phyloP scores from a whole-genome alignment of 2,888 invertebrate species.

The Andrena haemorrhoa region DNA sequence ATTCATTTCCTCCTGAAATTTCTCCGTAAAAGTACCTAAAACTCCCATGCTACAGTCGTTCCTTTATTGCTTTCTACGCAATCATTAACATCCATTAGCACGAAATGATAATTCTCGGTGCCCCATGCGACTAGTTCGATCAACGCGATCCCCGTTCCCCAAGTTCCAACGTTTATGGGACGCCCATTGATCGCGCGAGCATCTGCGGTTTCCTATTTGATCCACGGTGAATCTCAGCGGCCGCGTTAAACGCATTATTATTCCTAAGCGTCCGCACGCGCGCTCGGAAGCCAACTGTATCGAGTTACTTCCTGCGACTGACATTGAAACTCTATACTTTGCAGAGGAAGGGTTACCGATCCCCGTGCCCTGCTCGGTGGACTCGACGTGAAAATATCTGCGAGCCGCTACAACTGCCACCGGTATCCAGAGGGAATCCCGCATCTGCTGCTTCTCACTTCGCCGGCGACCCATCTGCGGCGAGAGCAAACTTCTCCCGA shows the following conservation, averaged over 20 bases:
- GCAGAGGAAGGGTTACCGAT: conserved; percentile 69
- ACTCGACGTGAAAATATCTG: conserved; percentile 27
- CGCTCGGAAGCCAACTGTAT: conserved; percentile 77
- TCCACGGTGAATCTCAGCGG: background rate
- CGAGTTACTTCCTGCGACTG: conserved; percentile 76
- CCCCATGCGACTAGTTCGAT: too few relatives aligned
- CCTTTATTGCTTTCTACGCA: too few relatives aligned
- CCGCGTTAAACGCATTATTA: conserved; percentile 47
- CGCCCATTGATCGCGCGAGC: background rate
- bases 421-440: background rate
- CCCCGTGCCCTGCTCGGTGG: conserved; percentile 37
- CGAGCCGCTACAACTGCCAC: background rate
- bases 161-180: background rate
- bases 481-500: background rate
- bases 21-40: background rate
- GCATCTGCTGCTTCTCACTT: background rate
- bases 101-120: too few relatives aligned
- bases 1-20: background rate
- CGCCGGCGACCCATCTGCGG: background rate
- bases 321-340: conserved; percentile 74
- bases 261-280: conserved; percentile 74
- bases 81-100: too few relatives aligned
- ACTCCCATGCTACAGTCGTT: too few relatives aligned
- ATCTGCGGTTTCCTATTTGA: background rate
- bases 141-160: background rate